Conservation (phyloP, 2,797 vertebrate genomes). For the Echiichthys vipera region DNA sequence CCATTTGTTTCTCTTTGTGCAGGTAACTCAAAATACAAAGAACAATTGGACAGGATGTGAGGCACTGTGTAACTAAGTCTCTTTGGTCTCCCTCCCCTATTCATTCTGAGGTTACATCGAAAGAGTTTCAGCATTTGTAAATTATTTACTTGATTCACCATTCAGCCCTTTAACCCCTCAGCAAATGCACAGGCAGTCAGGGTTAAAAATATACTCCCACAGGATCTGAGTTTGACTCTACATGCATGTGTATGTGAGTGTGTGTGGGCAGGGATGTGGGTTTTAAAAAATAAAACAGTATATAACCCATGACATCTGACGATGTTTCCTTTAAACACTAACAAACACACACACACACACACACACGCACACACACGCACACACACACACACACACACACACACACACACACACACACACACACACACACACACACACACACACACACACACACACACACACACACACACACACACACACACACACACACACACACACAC, state of each 20-base stretch:
- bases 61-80: constrained; percentile 46
- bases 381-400: no score
- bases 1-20: constrained; percentile 39
- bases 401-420: no score
- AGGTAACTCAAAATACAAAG: constrained; percentile 29
- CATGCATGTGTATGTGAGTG: constrained; percentile 44
- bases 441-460: neutral
- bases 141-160: constrained; percentile 86
- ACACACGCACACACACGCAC: no score
- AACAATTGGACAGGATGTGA: constrained; percentile 38
- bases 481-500: constrained; percentile 28
- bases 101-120: constrained; percentile 80
- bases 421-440: no score
- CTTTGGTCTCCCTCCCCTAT: constrained; percentile 62
- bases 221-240: constrained; percentile 65
- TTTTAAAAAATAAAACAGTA: constrained; percentile 62
- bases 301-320: constrained; percentile 58
- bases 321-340: constrained; percentile 1
- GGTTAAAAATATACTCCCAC: constrained; percentile 82
- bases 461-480: constrained; percentile 16
- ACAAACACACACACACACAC: neutral
- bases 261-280: constrained; percentile 42
- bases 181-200: constrained; percentile 77
- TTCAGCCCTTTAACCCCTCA: constrained; percentile 82
- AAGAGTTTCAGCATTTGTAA: constrained; percentile 87